Conservation (phyloP, 2,888 invertebrate species). For the Conus canariensis region DNA sequence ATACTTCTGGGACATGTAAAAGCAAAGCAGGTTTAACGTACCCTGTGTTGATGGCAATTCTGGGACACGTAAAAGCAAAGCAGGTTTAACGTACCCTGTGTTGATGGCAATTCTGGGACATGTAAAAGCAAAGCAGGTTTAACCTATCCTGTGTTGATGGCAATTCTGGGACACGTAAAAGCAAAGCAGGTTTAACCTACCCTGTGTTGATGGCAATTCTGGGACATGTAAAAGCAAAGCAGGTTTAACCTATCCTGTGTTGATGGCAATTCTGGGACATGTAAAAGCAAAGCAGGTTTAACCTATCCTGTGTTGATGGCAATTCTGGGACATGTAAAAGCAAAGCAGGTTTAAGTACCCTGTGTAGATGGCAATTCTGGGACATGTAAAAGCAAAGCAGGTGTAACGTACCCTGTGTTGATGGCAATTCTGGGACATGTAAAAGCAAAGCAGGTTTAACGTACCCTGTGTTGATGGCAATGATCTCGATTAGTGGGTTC, state of each 20-base stretch:
- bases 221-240: too few species aligned
- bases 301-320: too few species aligned
- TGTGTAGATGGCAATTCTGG: too few species aligned
- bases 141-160: conserved; percentile 91
- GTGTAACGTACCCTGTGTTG: conserved; percentile 87
- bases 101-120: conserved; percentile 86
- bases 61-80: too few species aligned
- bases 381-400: too few species aligned
- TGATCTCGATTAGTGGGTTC: conserved; percentile 97
- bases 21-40: conserved; percentile 54
- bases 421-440: conserved; percentile 83
- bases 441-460: conserved; percentile 12
- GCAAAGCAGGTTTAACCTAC: conserved; percentile 61
- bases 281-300: too few species aligned
- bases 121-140: not conserved
- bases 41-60: conserved; percentile 93
- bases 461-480: conserved; percentile 93
- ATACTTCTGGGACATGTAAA: too few species aligned
- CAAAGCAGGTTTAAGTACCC: too few species aligned
- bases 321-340: too few species aligned
- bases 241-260: too few species aligned
- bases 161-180: conserved; percentile 66
- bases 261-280: too few species aligned
- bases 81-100: conserved; percentile 84
- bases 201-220: conserved; percentile 97